A percentile compares a stretch with the other conserved stretches of the same genome.
These are phyloP conservation scores for Tragelaphus imberbis DNA, from an alignment of 2,113 vertebrate species.

Conservation along the genomic window DNA sequence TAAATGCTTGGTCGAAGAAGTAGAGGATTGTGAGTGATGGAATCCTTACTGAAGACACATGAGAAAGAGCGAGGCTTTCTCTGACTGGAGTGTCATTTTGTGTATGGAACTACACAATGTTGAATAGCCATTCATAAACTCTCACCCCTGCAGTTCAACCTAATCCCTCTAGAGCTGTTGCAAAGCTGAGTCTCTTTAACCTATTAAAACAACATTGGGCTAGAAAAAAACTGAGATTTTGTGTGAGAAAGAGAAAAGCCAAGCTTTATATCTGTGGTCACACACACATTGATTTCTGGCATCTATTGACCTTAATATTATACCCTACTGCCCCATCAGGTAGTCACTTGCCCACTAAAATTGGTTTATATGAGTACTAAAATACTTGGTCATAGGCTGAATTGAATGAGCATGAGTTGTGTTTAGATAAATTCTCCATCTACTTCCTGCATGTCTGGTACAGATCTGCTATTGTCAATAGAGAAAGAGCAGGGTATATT, in stretches of 20 bases:
- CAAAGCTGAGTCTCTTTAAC: conserved; percentile 12
- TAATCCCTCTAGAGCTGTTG: neutral
- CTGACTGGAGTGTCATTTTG: neutral
- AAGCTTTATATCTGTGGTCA: conserved; percentile 1
- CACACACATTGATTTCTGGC: neutral
- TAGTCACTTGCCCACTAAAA: neutral
- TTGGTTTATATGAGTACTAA: neutral
- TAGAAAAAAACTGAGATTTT: conserved; percentile 8
- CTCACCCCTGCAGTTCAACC: neutral
- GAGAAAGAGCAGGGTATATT: neutral
- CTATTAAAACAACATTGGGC: conserved; percentile 21
- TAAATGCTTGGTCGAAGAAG: neutral
- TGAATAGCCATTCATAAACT: conserved; percentile 27
- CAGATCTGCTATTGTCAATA: neutral
- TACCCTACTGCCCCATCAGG: neutral
- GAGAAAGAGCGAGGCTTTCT: neutral
- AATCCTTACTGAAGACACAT: neutral
- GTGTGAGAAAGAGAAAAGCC: neutral
- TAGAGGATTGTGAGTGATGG: neutral
- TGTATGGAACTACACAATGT: neutral
- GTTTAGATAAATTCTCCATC: neutral
- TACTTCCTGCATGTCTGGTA: neutral
- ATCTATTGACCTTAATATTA: neutral
- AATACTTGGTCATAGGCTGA: neutral
- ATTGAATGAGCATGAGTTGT: neutral